Conservation (phyloP, 92 coral and sea anemone genomes). For the Muricea muricata region DNA sequence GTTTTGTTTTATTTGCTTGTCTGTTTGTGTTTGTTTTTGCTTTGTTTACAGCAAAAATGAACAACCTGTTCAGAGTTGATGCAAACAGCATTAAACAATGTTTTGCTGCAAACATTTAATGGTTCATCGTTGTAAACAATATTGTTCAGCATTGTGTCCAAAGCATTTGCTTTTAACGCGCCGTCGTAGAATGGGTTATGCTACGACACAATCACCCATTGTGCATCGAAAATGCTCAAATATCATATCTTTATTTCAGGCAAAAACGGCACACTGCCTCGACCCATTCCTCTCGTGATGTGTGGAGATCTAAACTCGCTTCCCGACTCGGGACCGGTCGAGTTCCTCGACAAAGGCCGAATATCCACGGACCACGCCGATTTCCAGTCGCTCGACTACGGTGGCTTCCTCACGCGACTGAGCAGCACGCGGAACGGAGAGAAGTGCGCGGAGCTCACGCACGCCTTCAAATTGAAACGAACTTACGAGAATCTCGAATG, state of each 20-base stretch:
- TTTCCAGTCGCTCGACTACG: conserved; percentile 92
- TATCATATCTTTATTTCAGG: conserved; percentile 54
- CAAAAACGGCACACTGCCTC: conserved; percentile 94
- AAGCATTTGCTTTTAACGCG: too few species aligned
- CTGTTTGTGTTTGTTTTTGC: too few species aligned
- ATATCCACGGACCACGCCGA: conserved; percentile 91
- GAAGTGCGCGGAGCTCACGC: conserved; percentile 84
- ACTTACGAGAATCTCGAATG: conserved; percentile 88
- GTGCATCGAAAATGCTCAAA: too few species aligned
- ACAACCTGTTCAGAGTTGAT: too few species aligned
- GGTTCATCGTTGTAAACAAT: too few species aligned
- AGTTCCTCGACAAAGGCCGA: conserved; percentile 93
- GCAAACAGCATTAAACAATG: too few species aligned
- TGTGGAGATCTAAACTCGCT: conserved; percentile 99
- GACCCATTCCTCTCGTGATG: conserved; percentile 86
- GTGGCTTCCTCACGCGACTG: conserved; percentile 89
- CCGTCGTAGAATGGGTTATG: too few species aligned
- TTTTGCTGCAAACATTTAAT: too few species aligned
- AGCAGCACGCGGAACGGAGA: conserved; percentile 87
- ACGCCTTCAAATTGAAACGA: conserved; percentile 82
- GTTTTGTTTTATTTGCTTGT: background rate
- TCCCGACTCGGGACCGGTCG: conserved; percentile 95
- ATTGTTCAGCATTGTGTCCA: too few species aligned
- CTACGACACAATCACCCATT: too few species aligned
- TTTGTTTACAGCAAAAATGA: background rate